Percentiles rank a stretch among this genome's conserved stretches.
phyloP scores from a whole-genome alignment of 2,113 vertebrate species.

The Uria lomvia region DNA sequence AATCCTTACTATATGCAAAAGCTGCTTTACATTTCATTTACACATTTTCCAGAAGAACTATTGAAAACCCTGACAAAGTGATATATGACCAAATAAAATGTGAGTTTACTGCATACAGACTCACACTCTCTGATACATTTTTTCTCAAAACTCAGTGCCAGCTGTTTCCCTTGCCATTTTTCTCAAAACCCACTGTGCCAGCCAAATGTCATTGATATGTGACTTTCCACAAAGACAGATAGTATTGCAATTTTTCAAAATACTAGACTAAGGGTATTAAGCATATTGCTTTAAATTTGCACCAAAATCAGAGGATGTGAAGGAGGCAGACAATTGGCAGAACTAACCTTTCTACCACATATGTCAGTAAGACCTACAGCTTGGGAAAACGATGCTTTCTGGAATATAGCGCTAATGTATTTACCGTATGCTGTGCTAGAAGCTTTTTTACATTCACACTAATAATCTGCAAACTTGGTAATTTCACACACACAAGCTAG shows the following conservation, averaged over 20 bases:
- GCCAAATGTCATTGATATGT: conserved; percentile 9
- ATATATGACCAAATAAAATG: conserved; percentile 43
- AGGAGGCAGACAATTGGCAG: conserved; percentile 50
- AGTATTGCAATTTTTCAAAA: background rate
- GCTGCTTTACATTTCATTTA: background rate
- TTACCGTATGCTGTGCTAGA: background rate
- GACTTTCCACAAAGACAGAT: conserved; percentile 10
- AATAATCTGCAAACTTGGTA: conserved; percentile 24
- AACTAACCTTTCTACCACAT: conserved; percentile 8
- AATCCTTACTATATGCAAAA: background rate
- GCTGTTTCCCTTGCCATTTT: conserved; percentile 4
- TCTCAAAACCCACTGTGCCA: conserved; percentile 23
- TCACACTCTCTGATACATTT: background rate
- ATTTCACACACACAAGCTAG: background rate
- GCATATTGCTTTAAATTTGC: background rate
- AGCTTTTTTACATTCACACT: background rate
- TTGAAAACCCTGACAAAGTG: conserved; percentile 31
- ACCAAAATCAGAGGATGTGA: conserved; percentile 3
- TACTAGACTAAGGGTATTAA: background rate
- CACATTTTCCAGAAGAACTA: conserved; percentile 33
- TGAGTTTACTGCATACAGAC: background rate
- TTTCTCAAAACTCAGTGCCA: background rate
- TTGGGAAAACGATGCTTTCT: conserved; percentile 34
- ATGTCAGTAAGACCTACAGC: conserved; percentile 40
- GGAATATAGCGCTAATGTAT: conserved; percentile 19